Conservation (phyloP, 2,113 vertebrate species). For the Xiphophorus hellerii region DNA sequence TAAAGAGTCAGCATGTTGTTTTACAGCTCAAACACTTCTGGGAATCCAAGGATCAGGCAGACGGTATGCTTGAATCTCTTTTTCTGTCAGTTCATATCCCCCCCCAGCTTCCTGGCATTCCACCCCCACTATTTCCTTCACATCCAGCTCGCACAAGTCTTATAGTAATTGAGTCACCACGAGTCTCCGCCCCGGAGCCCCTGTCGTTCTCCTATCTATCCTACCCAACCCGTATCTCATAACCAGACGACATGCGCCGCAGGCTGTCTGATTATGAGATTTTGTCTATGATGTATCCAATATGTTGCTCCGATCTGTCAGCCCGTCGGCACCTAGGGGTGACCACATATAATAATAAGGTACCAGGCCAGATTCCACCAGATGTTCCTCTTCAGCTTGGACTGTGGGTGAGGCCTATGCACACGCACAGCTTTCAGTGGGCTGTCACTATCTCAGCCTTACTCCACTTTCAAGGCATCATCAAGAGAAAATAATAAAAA, state of each 20-base stretch:
- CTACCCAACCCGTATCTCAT: constrained; percentile 7
- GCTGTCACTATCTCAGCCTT: constrained; percentile 21
- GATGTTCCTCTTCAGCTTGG: constrained; percentile 59
- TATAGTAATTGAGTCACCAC: constrained; percentile 53
- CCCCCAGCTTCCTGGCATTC: constrained; percentile 54
- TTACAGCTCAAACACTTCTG: constrained; percentile 69
- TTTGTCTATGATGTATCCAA: constrained; percentile 48
- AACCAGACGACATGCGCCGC: neutral
- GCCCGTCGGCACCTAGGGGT: constrained; percentile 51
- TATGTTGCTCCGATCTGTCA: constrained; percentile 28
- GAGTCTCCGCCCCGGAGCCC: constrained; percentile 28
- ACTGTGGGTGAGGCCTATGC: constrained; percentile 23
- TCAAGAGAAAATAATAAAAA: constrained; percentile 12
- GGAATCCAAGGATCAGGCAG: constrained; percentile 69
- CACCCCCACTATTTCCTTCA: constrained; percentile 42
- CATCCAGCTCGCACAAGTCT: constrained; percentile 38
- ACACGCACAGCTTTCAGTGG: constrained; percentile 32
- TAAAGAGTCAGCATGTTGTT: constrained; percentile 78
- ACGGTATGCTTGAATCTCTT: constrained; percentile 67
- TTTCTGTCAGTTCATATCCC: constrained; percentile 63
- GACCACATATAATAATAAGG: constrained; percentile 61
- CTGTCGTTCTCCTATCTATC: constrained; percentile 45
- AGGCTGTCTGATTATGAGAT: constrained; percentile 43
- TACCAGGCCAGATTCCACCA: constrained; percentile 46
- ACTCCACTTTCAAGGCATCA: constrained; percentile 34